Evolutionary conservation across 2,888 invertebrate genomes (phyloP), one percentile per base, ranked within the genome.

Genomic region (Amaurobius ferox): DNA sequence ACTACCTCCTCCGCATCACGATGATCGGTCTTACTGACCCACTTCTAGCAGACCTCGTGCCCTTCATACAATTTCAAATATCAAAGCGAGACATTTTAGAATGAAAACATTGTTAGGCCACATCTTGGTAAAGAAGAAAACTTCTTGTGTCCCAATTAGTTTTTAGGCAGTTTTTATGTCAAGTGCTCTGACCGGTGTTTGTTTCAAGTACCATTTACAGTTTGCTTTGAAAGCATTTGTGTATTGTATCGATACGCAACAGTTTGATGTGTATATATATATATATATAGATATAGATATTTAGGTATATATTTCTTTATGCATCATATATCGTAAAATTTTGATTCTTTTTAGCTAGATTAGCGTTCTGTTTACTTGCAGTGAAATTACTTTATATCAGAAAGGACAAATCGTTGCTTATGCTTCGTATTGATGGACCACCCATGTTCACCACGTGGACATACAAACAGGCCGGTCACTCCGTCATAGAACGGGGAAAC

Each of bases 371-470:
- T n/a, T n/a, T n/a, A n/a, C n/a, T n/a, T n/a, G n/a, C n/a, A n/a
- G n/a, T n/a, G n/a, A n/a, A n/a, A n/a, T n/a, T n/a, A n/a, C n/a
- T n/a, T n/a, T n/a, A n/a, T n/a, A n/a, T n/a, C n/a, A n/a, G n/a
- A n/a, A n/a, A n/a, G n/a, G n/a, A n/a, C n/a, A n/a, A n/a, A n/a
- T n/a, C n/a, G 29, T 5, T 2, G 26, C 55, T 7, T 28, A 83
- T 83, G 79, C 79, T 68, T 64, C 87, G 70, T 6, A 23, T 78
- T 40, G 87, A 87, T 30, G 62, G 78, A 19, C 79, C 87, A 30
- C 72, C 81, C 13, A 78, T 73, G 70, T 79, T 86, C 44, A 80
- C 88, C 6, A 86, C 88, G 23, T 88, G 88, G 88, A 87, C 88
- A 30, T 88, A 88, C 77, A 79, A 81, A 23, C 88, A 83, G 13